These are phyloP conservation scores for Meles meles DNA, from an alignment of 2,113 vertebrate species.

Conservation along the genomic window DNA sequence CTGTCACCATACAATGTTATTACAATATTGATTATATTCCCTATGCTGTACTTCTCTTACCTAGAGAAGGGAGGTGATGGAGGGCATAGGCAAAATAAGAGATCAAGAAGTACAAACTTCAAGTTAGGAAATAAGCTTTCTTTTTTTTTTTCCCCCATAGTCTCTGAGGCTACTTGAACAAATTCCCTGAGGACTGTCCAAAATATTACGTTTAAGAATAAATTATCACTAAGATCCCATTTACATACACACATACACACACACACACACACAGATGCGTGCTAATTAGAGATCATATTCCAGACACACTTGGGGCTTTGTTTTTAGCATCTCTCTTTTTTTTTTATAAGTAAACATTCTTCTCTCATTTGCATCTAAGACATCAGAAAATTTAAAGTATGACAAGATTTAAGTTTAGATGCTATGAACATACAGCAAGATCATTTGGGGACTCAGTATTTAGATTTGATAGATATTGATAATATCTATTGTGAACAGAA, in stretches of 20 bases:
- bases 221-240: background rate
- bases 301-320: background rate
- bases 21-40: background rate
- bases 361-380: slow-evolving; percentile 26
- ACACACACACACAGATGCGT: background rate
- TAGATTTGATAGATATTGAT: slow-evolving; percentile 42
- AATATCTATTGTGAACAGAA: slow-evolving; percentile 62
- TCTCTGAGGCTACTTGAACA: background rate
- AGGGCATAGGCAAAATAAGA: background rate
- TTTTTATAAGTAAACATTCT: background rate
- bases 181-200: background rate
- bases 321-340: background rate
- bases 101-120: background rate
- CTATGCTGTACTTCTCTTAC: background rate
- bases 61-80: background rate
- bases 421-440: background rate
- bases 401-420: slow-evolving; percentile 23
- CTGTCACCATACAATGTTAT: background rate
- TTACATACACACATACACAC: background rate
- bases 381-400: slow-evolving; percentile 34
- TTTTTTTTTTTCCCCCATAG: background rate
- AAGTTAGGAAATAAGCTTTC: background rate
- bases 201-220: slow-evolving; percentile 2
- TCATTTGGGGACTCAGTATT: background rate
- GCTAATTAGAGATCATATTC: background rate